Conservation (phyloP, 2,888 invertebrate species). For the Ephialtes manifestator region DNA sequence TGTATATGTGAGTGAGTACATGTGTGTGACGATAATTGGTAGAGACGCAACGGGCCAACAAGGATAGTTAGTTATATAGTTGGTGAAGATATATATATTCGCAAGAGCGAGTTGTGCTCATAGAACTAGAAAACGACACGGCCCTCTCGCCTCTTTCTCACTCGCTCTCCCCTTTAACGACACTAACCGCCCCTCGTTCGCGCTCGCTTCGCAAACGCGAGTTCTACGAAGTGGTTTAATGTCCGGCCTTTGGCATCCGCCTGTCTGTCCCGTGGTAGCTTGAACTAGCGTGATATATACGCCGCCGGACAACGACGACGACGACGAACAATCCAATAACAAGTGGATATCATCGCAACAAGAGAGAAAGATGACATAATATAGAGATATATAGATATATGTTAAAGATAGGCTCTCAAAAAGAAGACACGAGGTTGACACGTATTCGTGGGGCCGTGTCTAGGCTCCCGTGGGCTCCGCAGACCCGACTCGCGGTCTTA, state of each 20-base stretch:
- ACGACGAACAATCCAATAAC: conserved; percentile 24
- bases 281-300: conserved; percentile 68
- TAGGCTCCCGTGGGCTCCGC: conserved; percentile 43
- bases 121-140: conserved; percentile 36
- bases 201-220: conserved; percentile 69
- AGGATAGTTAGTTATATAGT: background rate
- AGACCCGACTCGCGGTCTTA: conserved; percentile 26
- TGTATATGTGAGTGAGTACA: no score
- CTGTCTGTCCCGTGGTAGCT: conserved; percentile 66
- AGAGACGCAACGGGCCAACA: background rate
- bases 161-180: conserved; percentile 37
- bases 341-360: conserved; percentile 41
- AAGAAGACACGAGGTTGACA: conserved; percentile 39
- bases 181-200: conserved; percentile 61
- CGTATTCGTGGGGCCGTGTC: conserved; percentile 45
- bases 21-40: no score
- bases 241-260: conserved; percentile 74
- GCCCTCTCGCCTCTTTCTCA: conserved; percentile 13
- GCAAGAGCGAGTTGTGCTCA: conserved; percentile 5
- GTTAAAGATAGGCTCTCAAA: conserved; percentile 27
- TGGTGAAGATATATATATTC: background rate
- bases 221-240: conserved; percentile 77
- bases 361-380: conserved; percentile 54
- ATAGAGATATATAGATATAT: background rate
- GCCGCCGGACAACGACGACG: conserved; percentile 34